phyloP scores from a whole-genome alignment of 2,113 vertebrate species.

The Xenopus laevis region DNA sequence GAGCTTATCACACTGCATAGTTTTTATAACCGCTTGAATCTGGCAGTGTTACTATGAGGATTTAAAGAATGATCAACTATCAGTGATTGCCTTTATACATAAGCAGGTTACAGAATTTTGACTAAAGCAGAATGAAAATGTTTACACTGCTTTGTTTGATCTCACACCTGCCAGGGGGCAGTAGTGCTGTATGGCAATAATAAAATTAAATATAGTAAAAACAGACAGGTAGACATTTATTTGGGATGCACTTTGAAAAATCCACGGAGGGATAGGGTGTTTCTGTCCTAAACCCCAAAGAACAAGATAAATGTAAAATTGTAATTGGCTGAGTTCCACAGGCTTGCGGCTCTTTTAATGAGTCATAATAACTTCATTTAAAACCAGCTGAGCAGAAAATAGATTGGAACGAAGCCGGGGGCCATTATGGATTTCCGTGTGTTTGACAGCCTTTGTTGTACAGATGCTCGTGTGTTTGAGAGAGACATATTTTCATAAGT shows the following conservation, averaged over 20 bases:
- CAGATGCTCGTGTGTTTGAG: constrained; percentile 4
- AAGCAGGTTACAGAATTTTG: no score
- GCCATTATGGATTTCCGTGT: constrained; percentile 93
- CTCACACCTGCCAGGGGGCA: not conserved
- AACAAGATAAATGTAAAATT: constrained; percentile 99
- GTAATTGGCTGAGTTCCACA: constrained; percentile 99
- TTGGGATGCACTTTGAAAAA: constrained; percentile 1
- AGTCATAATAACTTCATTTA: constrained; percentile 99
- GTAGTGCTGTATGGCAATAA: not conserved
- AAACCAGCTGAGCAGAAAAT: constrained; percentile 99
- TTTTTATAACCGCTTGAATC: no score
- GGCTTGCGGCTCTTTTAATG: constrained; percentile 99
- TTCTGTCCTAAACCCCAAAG: constrained; percentile 62
- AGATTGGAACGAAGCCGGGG: constrained; percentile 98
- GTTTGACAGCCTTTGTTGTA: constrained; percentile 67
- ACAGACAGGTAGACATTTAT: not conserved
- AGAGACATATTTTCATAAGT: constrained; percentile 17
- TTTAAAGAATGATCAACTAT: no score
- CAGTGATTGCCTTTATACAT: no score
- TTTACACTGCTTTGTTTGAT: no score
- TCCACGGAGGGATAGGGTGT: constrained; percentile 7
- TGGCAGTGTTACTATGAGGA: no score
- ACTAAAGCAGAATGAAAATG: no score
- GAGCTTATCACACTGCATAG: no score
- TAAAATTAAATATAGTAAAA: not conserved